A percentile compares a stretch with the other conserved stretches of the same genome.
phyloP scores from a whole-genome alignment of 2,888 invertebrate genomes.

The Neoaliturus tenellus region DNA sequence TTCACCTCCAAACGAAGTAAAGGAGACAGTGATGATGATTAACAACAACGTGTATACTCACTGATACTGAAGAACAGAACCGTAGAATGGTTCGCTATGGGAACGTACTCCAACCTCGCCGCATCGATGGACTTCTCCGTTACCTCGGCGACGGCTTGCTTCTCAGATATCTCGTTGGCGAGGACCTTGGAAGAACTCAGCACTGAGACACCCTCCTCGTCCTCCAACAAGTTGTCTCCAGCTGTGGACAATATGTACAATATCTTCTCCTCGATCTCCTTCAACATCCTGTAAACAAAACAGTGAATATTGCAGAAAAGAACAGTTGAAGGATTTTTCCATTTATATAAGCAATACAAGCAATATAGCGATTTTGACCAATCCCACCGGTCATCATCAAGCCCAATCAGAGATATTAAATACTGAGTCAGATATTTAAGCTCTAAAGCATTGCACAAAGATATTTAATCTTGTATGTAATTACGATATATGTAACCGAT shows the following conservation, averaged over 20 bases:
- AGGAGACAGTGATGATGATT: too few species aligned
- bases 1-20: too few species aligned
- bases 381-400: too few species aligned
- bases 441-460: too few species aligned
- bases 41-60: constrained; percentile 71
- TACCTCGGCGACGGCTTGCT: constrained; percentile 91
- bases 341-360: too few species aligned
- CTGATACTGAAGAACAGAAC: constrained; percentile 94
- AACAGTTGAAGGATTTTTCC: too few species aligned
- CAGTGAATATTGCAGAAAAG: too few species aligned
- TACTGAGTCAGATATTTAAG: too few species aligned
- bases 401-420: too few species aligned
- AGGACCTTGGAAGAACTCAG: constrained; percentile 93
- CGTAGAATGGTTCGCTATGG: constrained; percentile 93
- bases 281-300: constrained; percentile 77
- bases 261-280: constrained; percentile 95
- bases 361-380: too few species aligned
- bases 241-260: constrained; percentile 84
- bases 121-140: constrained; percentile 94
- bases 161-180: constrained; percentile 93
- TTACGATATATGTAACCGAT: too few species aligned
- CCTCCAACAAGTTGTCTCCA: constrained; percentile 89
- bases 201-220: constrained; percentile 93
- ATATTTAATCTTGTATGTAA: too few species aligned
- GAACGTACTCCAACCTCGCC: constrained; percentile 90